Evolutionary conservation across 2,888 invertebrate genomes (phyloP).

Genomic region (Syrphus vitripennis): DNA sequence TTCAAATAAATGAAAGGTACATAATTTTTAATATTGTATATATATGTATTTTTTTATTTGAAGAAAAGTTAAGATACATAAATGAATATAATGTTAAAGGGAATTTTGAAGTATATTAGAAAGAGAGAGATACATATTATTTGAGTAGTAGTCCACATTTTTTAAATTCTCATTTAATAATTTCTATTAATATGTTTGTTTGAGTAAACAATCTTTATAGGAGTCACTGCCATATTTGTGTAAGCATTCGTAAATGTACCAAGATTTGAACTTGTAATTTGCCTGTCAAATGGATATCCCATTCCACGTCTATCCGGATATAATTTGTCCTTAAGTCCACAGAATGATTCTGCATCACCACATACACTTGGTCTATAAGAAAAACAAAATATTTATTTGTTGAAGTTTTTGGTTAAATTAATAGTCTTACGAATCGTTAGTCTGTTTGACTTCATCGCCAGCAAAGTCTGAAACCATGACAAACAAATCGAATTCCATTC

Average conservation of each 20-base stretch:
- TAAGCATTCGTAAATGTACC: conserved; percentile 84
- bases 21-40: too few species aligned
- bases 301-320: conserved; percentile 87
- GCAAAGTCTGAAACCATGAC: conserved; percentile 89
- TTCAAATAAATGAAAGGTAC: too few species aligned
- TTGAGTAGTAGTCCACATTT: too few species aligned
- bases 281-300: conserved; percentile 85
- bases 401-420: background rate
- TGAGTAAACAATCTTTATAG: conserved; percentile 84
- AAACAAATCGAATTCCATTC: conserved; percentile 87
- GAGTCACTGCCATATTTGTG: conserved; percentile 87
- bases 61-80: too few species aligned
- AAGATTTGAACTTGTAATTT: conserved; percentile 81
- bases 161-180: too few species aligned
- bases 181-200: conserved; percentile 50
- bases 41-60: too few species aligned
- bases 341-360: conserved; percentile 86
- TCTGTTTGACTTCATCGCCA: conserved; percentile 81
- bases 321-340: conserved; percentile 85
- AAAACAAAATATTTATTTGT: background rate
- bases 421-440: conserved; percentile 41
- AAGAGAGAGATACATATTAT: too few species aligned
- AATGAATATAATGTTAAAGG: too few species aligned
- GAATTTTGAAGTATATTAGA: too few species aligned
- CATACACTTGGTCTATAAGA: conserved; percentile 79